Conservation (phyloP, 2,888 invertebrate species). For the Hyposoter didymator region DNA sequence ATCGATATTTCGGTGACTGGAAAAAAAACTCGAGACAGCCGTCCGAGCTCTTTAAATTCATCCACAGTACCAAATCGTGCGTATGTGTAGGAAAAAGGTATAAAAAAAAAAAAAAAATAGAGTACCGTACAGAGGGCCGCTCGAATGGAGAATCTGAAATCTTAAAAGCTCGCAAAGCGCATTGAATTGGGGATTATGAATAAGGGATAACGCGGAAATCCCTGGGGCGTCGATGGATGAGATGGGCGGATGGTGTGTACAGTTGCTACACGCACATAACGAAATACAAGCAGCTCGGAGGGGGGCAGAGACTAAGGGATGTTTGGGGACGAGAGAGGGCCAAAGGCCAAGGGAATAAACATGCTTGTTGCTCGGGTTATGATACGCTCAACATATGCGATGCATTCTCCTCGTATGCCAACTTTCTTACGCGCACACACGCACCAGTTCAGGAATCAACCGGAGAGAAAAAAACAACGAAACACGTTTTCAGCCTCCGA, state of each 20-base stretch:
- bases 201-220: conserved; percentile 78
- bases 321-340: conserved; percentile 37
- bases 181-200: conserved; percentile 81
- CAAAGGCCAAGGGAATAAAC: conserved; percentile 76
- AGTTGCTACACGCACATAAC: conserved; percentile 23
- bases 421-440: conserved; percentile 13
- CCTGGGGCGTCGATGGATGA: conserved; percentile 77
- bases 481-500: conserved; percentile 31
- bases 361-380: conserved; percentile 78
- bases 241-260: conserved; percentile 64
- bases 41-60: too few species aligned
- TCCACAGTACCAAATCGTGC: too few species aligned
- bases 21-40: too few species aligned
- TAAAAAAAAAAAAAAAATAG: neutral
- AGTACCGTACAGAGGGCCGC: neutral
- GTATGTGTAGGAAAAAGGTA: neutral
- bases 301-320: conserved; percentile 68
- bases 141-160: conserved; percentile 70
- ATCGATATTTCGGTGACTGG: too few species aligned
- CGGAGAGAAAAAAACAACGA: conserved; percentile 38
- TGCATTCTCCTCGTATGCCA: conserved; percentile 76
- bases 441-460: conserved; percentile 47
- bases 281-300: conserved; percentile 11
- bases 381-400: conserved; percentile 79
- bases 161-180: conserved; percentile 81